Conservation (phyloP, 2,113 vertebrate genomes). For the Heliornis fulica region DNA sequence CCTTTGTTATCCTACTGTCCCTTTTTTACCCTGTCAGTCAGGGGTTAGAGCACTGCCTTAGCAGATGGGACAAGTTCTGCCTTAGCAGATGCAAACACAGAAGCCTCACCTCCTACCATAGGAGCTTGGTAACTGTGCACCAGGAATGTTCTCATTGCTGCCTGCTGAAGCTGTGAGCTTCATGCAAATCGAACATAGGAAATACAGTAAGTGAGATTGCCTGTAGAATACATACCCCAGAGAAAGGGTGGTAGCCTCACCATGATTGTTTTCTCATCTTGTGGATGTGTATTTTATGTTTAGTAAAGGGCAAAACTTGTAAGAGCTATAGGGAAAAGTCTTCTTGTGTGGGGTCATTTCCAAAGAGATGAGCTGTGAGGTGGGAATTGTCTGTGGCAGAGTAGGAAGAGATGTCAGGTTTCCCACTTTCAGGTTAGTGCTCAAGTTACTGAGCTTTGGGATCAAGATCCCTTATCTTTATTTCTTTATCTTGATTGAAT, state of each 20-base stretch:
- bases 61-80: background rate
- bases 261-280: background rate
- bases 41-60: background rate
- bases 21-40: background rate
- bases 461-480: background rate
- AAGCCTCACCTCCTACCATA: background rate
- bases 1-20: background rate
- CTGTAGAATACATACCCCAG: background rate
- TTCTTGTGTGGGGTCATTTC: background rate
- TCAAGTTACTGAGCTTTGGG: background rate
- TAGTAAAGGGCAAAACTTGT: background rate
- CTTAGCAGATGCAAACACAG: background rate
- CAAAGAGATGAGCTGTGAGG: background rate
- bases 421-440: background rate
- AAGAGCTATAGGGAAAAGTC: background rate
- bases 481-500: too few species aligned
- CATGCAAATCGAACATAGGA: fast-evolving
- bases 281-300: background rate
- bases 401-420: background rate
- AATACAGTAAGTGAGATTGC: background rate
- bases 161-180: background rate
- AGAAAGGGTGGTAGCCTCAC: background rate
- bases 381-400: background rate
- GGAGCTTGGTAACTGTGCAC: background rate
- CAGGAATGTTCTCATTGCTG: background rate